These are phyloP conservation scores for Scelioninae gen. 1 DNA, from an alignment of 2,888 invertebrate species.

Conservation along the genomic window DNA sequence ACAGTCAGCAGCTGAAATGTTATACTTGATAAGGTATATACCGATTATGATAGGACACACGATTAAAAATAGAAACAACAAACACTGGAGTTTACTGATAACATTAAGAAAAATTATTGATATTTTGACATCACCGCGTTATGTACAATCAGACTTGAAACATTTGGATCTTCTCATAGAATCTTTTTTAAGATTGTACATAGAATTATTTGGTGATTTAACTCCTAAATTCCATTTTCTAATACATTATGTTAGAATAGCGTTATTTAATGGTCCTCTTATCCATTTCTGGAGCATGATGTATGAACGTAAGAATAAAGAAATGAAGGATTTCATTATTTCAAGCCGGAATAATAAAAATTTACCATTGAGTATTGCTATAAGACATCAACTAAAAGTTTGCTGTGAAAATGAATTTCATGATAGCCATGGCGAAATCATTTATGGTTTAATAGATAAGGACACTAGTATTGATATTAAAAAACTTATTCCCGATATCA, in stretches of 20 bases:
- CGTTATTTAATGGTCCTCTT: constrained; percentile 1
- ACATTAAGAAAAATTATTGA: neutral
- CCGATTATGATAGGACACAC: constrained; percentile 30
- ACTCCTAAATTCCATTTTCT: neutral
- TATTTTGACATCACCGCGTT: neutral
- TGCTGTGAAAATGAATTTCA: neutral
- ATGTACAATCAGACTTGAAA: neutral
- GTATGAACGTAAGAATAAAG: constrained; percentile 37
- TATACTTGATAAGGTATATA: constrained; percentile 29
- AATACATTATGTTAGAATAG: neutral
- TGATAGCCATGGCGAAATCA: neutral
- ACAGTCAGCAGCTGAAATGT: constrained; percentile 19
- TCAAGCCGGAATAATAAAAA: neutral
- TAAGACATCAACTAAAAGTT: neutral
- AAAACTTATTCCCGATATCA: no score
- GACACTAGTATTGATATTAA: no score
- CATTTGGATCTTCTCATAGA: neutral
- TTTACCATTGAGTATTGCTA: neutral
- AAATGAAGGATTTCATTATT: neutral
- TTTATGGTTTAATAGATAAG: no score
- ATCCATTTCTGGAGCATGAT: constrained; percentile 36
- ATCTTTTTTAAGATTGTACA: neutral
- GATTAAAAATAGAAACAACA: constrained; percentile 13
- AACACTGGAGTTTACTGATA: constrained; percentile 29
- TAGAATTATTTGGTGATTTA: neutral